Conservation (phyloP, 2,113 vertebrate genomes). For the Noturus placidus region DNA sequence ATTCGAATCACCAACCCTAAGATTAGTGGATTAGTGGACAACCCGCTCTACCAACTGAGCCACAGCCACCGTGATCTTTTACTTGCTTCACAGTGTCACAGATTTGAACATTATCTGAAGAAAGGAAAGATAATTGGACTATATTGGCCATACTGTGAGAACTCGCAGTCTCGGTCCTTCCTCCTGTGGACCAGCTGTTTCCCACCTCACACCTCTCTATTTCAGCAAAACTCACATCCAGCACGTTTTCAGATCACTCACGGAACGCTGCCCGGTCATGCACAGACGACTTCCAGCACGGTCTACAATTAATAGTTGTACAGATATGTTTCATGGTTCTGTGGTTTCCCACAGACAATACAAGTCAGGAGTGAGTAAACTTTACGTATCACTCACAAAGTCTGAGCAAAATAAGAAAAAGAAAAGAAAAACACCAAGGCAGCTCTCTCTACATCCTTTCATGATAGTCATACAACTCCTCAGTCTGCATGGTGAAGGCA, state of each 20-base stretch:
- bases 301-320: background rate
- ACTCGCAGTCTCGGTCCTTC: background rate
- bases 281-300: background rate
- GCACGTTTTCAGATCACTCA: background rate
- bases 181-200: slow-evolving; percentile 24
- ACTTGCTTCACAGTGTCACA: background rate
- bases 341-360: background rate
- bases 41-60: no score
- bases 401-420: no score
- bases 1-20: no score
- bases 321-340: background rate
- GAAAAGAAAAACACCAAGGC: background rate
- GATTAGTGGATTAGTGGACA: no score
- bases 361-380: slow-evolving; percentile 19
- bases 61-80: background rate
- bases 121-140: slow-evolving; percentile 6
- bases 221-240: background rate
- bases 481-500: slow-evolving; percentile 40
- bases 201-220: slow-evolving; percentile 13
- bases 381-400: background rate
- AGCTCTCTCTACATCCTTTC: slow-evolving; percentile 34
- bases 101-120: background rate
- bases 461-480: slow-evolving; percentile 31
- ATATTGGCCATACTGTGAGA: background rate
- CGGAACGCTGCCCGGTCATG: background rate